A percentile compares a stretch with the other conserved stretches of the same genome.
Evolutionary conservation across 2,888 invertebrate species (phyloP).

Genomic region (Scrobipalpa atriplicella): DNA sequence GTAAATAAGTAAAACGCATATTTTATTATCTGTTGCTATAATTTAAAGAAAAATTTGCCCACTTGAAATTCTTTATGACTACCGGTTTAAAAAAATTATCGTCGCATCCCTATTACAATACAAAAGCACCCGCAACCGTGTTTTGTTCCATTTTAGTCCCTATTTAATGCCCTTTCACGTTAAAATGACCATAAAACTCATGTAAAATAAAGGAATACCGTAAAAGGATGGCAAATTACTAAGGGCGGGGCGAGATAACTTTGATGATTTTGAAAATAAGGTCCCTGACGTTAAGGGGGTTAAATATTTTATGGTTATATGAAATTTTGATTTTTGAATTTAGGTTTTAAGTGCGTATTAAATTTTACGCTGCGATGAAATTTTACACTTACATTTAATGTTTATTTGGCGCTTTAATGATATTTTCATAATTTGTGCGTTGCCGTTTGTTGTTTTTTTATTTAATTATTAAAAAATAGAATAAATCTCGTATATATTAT

Average conservation of each 20-base stretch:
- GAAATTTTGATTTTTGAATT: constrained; percentile 23
- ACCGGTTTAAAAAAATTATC: not conserved
- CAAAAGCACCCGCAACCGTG: constrained; percentile 9
- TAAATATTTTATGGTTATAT: constrained; percentile 24
- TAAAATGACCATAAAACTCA: constrained; percentile 28
- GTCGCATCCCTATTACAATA: not conserved
- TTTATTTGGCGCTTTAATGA: not conserved
- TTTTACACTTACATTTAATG: not conserved
- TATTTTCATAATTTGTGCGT: not conserved
- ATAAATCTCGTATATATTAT: no score
- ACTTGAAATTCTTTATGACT: not conserved
- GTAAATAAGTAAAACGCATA: no score
- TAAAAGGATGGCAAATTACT: constrained; percentile 27
- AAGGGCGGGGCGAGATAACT: constrained; percentile 27
- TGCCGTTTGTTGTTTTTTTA: not conserved
- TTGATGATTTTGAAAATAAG: constrained; percentile 28
- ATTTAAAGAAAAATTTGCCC: no score
- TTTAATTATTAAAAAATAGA: no score
- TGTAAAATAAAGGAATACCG: constrained; percentile 29
- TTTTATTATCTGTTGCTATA: no score
- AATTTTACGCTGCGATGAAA: not conserved
- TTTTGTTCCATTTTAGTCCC: constrained; percentile 27
- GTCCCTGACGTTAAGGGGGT: not conserved
- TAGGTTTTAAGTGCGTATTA: constrained; percentile 13
- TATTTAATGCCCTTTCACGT: constrained; percentile 23